A percentile compares a stretch with the other conserved stretches of the same genome.
Evolutionary conservation across 2,797 vertebrate genomes (phyloP).

Genomic region (Macropus fuliginosus): DNA sequence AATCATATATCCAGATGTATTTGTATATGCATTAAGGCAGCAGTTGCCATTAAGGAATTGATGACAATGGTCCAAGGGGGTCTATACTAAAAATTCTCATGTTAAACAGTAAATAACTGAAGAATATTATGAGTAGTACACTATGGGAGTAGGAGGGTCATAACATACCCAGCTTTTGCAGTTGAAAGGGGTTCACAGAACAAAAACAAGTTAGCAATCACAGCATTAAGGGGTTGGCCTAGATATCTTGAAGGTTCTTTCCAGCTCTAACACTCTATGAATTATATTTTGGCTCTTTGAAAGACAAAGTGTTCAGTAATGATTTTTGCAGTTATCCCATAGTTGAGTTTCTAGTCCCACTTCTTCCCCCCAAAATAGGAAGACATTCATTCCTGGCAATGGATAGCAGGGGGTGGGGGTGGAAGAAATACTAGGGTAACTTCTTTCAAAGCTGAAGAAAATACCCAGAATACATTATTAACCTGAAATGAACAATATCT

Average conservation of each 20-base stretch:
- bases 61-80: not conserved
- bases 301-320: not conserved
- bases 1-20: not conserved
- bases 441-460: not conserved
- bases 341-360: not conserved
- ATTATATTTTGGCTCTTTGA: not conserved
- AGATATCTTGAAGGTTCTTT: not conserved
- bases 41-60: not conserved
- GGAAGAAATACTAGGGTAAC: not conserved
- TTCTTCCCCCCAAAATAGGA: not conserved
- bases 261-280: not conserved
- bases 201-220: not conserved
- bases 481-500: not conserved
- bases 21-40: not conserved
- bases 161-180: not conserved
- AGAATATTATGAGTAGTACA: not conserved
- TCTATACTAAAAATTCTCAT: not conserved
- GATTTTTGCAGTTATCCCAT: not conserved
- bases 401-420: not conserved
- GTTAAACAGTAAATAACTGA: not conserved
- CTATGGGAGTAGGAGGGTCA: not conserved
- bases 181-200: not conserved
- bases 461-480: not conserved
- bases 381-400: not conserved
- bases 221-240: not conserved